These are phyloP conservation scores for Halotydeus destructor DNA, from an alignment of 1,140 invertebrate genomes.

Conservation along the genomic window DNA sequence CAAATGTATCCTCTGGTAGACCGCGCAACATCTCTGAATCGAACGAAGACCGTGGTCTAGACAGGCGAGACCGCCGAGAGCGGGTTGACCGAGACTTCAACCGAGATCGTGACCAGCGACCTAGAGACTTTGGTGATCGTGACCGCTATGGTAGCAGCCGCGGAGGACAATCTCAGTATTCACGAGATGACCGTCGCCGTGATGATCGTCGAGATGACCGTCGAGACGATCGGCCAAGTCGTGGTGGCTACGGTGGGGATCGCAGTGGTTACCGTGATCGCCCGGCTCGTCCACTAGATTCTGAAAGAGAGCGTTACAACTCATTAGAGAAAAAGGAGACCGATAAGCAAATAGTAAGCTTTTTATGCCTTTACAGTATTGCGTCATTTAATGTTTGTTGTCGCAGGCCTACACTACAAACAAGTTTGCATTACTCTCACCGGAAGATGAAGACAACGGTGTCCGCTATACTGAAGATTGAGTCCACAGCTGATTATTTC, in stretches of 20 bases:
- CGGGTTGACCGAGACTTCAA: neutral
- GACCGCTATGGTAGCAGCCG: neutral
- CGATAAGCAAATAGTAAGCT: too few relatives aligned
- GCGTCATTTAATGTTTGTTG: too few relatives aligned
- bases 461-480: too few relatives aligned
- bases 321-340: too few relatives aligned
- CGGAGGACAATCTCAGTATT: neutral
- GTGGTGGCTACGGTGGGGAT: neutral
- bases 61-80: constrained; percentile 1
- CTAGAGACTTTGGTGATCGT: neutral
- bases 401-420: too few relatives aligned
- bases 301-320: too few relatives aligned
- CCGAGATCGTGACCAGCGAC: neutral
- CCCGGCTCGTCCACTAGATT: neutral
- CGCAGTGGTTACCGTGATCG: constrained; percentile 1
- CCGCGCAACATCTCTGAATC: neutral
- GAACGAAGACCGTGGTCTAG: neutral
- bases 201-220: neutral
- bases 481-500: too few relatives aligned
- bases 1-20: neutral
- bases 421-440: too few relatives aligned
- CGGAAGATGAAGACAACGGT: too few relatives aligned
- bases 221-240: constrained; percentile 1
- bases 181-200: neutral
- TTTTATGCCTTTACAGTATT: too few relatives aligned